Base-by-base conservation (phyloP, 1,140 invertebrate species). In the Papilio polyxenes region DNA sequence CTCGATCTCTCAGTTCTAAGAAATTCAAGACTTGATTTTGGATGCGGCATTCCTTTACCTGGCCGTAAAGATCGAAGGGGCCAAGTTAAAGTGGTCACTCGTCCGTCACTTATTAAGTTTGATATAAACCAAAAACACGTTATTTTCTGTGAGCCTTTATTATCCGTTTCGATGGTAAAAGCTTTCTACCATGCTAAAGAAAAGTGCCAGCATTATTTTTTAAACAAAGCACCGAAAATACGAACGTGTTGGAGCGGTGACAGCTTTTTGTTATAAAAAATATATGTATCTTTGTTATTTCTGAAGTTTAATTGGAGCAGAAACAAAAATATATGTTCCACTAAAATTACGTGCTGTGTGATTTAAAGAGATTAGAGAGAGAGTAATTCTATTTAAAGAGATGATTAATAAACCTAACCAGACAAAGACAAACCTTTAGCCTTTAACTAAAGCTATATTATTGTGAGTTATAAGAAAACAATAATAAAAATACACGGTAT, bases 1-100 rank as follows among this genome's bases (percentile, higher is more conserved):
- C 59, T 62, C 48, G 77, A 80, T 80, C 44, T 49, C 37, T 44
- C 59, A 48, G 37, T 80, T 80, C 77, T 65, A 80, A 80, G 77
- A 80, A 80, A 40, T 51, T 8, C 75, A 76, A 76, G 75, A 59
- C 23, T 62, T 37, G 77, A 62, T 65, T 40, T 80, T 56, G 77
- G 77, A n/a, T 15, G 40, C 56, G 7, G 15, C 77, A 80, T 80
- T 80, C 77, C 77, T 44, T 65, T 80, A 65, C 56, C 77, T 80
- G 77, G 3, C 40, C 59, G 59, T 65, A 80, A 48, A 80, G n/a
- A 59, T 62, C 59, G 75, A 76, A 44, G 74, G 15, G 74, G n/a
- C n/a, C 74, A 75, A 49, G 6, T 4, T 51, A 75, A 51, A 76
- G 10, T 62, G 77, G 56, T 65, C 77, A 44, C 44, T 10, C 15